Conservation (phyloP, 37 sponge, comb jelly and placozoan genomes). For the Eunapius fragilis region DNA sequence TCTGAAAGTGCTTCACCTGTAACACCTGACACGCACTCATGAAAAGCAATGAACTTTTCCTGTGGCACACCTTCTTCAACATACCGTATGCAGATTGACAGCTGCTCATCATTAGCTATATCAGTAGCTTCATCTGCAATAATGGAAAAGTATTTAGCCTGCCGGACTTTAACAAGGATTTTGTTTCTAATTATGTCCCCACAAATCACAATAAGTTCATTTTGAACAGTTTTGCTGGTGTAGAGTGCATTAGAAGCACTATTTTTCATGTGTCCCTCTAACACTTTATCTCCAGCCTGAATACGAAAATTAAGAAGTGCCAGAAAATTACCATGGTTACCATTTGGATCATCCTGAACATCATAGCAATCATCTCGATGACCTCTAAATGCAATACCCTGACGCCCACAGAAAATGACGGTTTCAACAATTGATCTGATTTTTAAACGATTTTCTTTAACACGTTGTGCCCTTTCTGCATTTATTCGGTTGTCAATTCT, state of each 20-base stretch:
- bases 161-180: conserved; percentile 31
- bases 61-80: no score
- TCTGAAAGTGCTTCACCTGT: conserved; percentile 49
- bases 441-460: no score
- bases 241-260: conserved; percentile 53
- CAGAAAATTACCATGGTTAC: conserved; percentile 66
- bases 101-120: conserved; percentile 61
- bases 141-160: conserved; percentile 60
- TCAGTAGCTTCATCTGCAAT: conserved; percentile 82
- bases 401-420: no score
- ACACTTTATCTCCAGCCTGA: conserved; percentile 52
- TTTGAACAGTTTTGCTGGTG: conserved; percentile 70
- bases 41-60: not conserved
- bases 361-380: conserved; percentile 54
- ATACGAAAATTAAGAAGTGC: conserved; percentile 63
- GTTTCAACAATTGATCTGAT: no score
- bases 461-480: no score
- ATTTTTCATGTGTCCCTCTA: conserved; percentile 50
- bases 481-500: no score
- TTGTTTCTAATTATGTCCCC: conserved; percentile 49
- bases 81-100: no score
- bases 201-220: conserved; percentile 63
- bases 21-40: conserved; percentile 29
- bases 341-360: conserved; percentile 24
- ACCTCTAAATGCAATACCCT: conserved; percentile 60